Evolutionary conservation across 2,888 invertebrate species (phyloP), one percentile per base, ranked within the genome.

Genomic region (Acleris literana): DNA sequence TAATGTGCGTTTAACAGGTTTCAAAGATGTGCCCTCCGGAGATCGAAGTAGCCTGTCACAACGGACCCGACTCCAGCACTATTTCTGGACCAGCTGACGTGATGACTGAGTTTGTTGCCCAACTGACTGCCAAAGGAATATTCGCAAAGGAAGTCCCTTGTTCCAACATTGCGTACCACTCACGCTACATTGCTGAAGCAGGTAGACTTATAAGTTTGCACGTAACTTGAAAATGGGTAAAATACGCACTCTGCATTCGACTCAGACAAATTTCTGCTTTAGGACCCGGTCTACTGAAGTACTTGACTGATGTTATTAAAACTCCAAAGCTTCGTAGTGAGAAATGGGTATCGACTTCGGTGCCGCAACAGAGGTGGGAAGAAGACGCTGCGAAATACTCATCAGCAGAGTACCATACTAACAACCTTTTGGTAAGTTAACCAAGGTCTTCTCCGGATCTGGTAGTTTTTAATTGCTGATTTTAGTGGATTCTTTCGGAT

Each of bases 151-250:
- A 90, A 73, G 90, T 90, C 2, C 87, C 87, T 2, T 96, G 97
- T 70, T 95, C 97, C 17, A 97, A 97, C 75, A 97, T 97, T 69
- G 97, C 98, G 0, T 98, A 97, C 80, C 98, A 98, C 81, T 97
- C 97, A 53, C 94, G 95, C 48, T 97, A 97, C 75, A 97, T 98
- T 74, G 93, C 94, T 1, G 92, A 94, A 61, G 95, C 95, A 63
- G 94, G 91, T 85, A 73, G 33, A 9, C 25, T 6, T 6, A 4
- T 16, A 52, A 22, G 6, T 9, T 39, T 39, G 0, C 39, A 39
- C 13, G 39, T 13, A 39, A 39, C 39, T 3, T 55, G 55, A 33
- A 17, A 11, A 33, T 4, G 11, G 17, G 39, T 13, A 18, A 43
- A 16, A 46, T 13, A 13, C 25, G 4, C 22, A 29, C 4, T 18